A percentile compares a stretch with the other conserved stretches of the same genome.
Evolutionary conservation across 2,113 vertebrate species (phyloP).

Genomic region (Elgaria multicarinata): DNA sequence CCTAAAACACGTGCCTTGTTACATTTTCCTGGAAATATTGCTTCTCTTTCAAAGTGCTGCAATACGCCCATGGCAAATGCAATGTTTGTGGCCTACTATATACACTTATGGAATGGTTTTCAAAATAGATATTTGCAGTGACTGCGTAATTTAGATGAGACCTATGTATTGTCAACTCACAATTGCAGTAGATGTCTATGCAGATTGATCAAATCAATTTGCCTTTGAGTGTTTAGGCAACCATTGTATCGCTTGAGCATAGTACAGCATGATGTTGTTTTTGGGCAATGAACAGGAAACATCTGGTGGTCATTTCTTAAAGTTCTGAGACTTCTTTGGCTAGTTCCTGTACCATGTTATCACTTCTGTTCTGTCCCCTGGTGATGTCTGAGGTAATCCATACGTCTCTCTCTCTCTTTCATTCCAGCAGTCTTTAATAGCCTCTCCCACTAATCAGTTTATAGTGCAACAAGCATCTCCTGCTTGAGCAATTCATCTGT

Average conservation of each 20-base stretch:
- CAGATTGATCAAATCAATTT: not conserved
- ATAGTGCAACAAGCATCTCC: not conserved
- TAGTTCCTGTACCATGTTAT: not conserved
- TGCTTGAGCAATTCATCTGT: too few species aligned
- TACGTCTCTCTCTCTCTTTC: not conserved
- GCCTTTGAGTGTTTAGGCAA: not conserved
- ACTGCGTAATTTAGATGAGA: not conserved
- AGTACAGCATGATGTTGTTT: not conserved
- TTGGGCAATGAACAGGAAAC: not conserved
- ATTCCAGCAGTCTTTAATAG: not conserved
- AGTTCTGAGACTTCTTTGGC: not conserved
- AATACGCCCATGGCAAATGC: not conserved
- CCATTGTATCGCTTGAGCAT: not conserved
- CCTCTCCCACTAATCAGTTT: not conserved
- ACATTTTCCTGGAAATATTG: not conserved
- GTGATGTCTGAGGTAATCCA: not conserved
- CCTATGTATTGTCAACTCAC: not conserved
- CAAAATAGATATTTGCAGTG: not conserved
- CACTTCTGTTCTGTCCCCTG: not conserved
- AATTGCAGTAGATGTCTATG: not conserved
- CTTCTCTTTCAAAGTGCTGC: not conserved
- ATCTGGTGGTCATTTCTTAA: not conserved
- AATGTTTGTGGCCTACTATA: not conserved
- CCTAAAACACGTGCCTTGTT: not conserved
- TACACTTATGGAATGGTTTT: not conserved